Evolutionary conservation across 1,140 invertebrate species (phyloP), one percentile per base, ranked within the genome.

Genomic region (Conopomorpha cramerella): DNA sequence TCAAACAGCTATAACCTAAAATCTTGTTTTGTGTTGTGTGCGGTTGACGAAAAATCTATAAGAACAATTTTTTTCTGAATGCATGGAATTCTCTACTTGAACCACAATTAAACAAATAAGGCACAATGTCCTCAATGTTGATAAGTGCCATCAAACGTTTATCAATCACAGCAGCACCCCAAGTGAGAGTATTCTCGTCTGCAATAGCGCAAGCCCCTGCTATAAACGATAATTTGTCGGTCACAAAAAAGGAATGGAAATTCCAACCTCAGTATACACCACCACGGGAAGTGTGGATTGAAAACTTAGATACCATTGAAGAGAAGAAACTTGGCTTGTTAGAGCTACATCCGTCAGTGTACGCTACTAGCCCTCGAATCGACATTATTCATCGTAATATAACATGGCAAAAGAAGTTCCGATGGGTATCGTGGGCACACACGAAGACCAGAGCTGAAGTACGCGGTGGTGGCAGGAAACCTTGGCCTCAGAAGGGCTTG

Each of bases 401-500:
- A 17, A 68, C 77, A 32, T 99, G 96, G 96, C 96, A 99, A 71
- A 79, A 49, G 45, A 82, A 86, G 36, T 97, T 95, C 68, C 83
- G 85, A 62, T 86, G 80, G 77, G 88, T 98, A 32, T 83, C 81
- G 45, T 90, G 86, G 72, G 86, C 84, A 1, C 84, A 87, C 52
- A 81, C 86, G 3, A 87, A 89, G 68, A 85, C 84, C 1, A 78
- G 90, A 36, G 86, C 88, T 11, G 96, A 99, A 81, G 84, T 94
- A 36, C 71, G 82, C 31, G 95, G 95, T 35, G 92, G 93, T 37
- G 93, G 90, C 2, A 78, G 83, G 18, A 98, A 98, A 57, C 95
- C 95, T 0, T 96, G 94, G 92, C 92, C 90, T 4, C 97, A 99
- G 61, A 99, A 99, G 80, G 95, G 94, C 1, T 43, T 66, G 12